Evolutionary conservation across 1,140 invertebrate genomes (phyloP).

Genomic region (Brachionus koreanus): DNA sequence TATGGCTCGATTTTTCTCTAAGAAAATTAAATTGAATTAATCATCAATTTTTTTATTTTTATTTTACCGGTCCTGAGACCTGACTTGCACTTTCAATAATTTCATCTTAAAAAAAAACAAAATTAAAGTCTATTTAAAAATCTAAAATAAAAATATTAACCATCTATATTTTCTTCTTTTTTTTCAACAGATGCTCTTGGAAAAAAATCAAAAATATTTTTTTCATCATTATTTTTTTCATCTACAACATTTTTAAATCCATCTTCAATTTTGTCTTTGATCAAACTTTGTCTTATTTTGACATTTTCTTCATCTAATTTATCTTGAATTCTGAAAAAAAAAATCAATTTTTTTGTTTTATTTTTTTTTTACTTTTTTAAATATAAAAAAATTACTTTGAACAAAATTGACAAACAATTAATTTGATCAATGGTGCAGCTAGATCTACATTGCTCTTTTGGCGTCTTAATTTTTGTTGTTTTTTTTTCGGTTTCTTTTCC

Average conservation of each 20-base stretch:
- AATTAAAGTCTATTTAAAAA: not conserved
- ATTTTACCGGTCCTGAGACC: slow-evolving; percentile 17
- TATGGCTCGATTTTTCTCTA: slow-evolving; percentile 22
- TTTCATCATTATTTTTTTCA: not conserved
- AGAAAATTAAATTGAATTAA: not conserved
- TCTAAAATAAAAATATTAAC: not conserved
- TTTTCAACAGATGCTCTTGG: not conserved
- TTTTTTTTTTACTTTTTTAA: not conserved
- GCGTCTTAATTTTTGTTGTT: not conserved
- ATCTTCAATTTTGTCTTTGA: not conserved
- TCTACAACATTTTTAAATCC: not conserved
- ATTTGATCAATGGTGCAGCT: not conserved
- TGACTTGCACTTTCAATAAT: slow-evolving; percentile 33
- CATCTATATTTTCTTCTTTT: not conserved
- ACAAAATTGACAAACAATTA: not conserved
- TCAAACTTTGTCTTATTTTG: not conserved
- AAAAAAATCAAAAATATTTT: slow-evolving; percentile 7
- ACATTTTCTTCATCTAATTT: not conserved
- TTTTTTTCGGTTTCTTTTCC: not conserved
- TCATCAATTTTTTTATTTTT: not conserved
- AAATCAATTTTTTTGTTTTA: not conserved
- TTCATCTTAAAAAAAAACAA: not conserved
- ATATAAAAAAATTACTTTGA: not conserved
- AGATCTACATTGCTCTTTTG: not conserved
- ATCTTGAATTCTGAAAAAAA: not conserved